Evolutionary conservation across 2,888 invertebrate genomes (phyloP).

Genomic region (Erebia aethiops): DNA sequence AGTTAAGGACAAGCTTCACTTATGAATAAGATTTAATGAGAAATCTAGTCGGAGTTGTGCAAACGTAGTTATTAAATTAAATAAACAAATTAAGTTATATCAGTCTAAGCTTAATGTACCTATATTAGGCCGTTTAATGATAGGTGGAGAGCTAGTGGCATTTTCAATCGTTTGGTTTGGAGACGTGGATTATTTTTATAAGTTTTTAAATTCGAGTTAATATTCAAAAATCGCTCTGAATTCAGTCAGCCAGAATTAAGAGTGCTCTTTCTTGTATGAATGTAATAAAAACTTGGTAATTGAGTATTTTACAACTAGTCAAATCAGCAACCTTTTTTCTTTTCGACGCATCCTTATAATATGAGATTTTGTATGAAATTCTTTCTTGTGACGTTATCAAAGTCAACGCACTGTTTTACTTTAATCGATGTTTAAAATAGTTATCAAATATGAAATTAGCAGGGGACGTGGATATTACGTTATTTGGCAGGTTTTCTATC

Average conservation of each 20-base stretch:
- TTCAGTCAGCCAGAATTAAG: neutral
- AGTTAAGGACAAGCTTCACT: conserved; percentile 49
- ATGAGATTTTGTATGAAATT: no score
- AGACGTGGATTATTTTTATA: neutral
- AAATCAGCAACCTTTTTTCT: no score
- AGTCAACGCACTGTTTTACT: no score
- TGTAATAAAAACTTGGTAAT: neutral
- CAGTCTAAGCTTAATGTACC: conserved; percentile 42
- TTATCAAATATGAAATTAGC: no score
- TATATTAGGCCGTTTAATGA: conserved; percentile 39
- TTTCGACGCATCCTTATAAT: no score
- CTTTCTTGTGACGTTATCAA: no score
- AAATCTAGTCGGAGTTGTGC: conserved; percentile 69
- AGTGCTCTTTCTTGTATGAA: neutral
- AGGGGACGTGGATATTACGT: no score
- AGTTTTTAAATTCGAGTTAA: no score
- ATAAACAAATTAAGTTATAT: conserved; percentile 29
- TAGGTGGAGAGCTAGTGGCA: conserved; percentile 10
- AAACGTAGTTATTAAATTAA: conserved; percentile 44
- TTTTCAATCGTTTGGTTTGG: neutral
- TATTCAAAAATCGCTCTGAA: neutral
- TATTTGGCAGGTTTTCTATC: no score
- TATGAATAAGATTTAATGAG: conserved; percentile 48
- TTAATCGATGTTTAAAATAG: no score
- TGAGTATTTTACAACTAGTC: no score